Conservation (phyloP, 2,888 invertebrate genomes). For the Thysanoteuthis rhombus region DNA sequence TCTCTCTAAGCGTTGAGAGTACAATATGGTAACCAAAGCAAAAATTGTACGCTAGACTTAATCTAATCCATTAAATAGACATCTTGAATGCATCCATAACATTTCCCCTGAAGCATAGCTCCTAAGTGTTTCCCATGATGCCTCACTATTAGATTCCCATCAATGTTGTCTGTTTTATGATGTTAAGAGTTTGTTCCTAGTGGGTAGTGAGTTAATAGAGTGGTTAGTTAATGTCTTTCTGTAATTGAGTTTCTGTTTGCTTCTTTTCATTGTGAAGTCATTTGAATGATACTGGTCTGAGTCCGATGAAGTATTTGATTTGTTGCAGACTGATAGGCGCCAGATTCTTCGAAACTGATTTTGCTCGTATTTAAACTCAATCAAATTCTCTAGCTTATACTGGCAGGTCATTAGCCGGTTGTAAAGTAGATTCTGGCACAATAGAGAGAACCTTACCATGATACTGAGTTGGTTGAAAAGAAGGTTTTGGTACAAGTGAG, state of each 20-base stretch:
- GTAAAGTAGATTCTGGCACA: neutral
- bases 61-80: neutral
- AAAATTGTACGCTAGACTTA: neutral
- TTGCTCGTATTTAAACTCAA: neutral
- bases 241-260: neutral
- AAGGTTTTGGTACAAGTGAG: neutral
- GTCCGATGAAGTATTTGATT: neutral
- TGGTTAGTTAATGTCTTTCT: neutral
- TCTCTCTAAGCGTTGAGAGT: neutral
- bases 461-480: neutral
- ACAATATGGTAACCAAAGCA: neutral
- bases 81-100: neutral
- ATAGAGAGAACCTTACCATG: neutral
- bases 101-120: neutral
- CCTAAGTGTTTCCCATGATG: neutral
- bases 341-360: neutral
- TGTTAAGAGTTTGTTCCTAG: neutral
- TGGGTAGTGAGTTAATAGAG: neutral
- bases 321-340: neutral
- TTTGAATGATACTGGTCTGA: neutral
- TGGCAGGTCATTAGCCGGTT: neutral
- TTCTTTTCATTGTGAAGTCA: neutral
- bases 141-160: neutral
- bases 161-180: neutral
- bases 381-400: neutral